Conservation (phyloP, 2,797 vertebrate species). For the Silurus aristotelis region DNA sequence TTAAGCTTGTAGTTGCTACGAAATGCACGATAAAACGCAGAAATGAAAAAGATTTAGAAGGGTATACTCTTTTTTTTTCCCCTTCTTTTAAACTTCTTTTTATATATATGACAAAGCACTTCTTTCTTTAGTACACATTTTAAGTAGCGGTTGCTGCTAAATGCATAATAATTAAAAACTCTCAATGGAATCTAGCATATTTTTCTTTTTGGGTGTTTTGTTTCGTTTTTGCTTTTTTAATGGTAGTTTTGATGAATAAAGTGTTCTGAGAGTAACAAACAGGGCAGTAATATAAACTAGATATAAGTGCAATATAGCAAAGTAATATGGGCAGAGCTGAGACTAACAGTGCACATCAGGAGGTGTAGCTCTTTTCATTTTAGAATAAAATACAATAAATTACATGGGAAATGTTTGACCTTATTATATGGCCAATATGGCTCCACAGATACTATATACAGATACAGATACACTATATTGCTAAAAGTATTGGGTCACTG, state of each 20-base stretch:
- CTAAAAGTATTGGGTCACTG: too few relatives aligned
- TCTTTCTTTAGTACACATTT: background rate
- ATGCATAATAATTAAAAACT: slow-evolving; percentile 2
- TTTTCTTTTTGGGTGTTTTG: background rate
- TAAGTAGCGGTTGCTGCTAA: background rate
- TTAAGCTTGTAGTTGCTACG: too few relatives aligned
- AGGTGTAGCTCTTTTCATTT: too few relatives aligned
- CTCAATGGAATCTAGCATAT: background rate
- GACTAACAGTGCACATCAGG: background rate
- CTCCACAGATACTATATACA: background rate
- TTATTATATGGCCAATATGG: background rate
- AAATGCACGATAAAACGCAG: too few relatives aligned
- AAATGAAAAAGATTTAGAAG: background rate
- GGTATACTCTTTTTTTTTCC: background rate
- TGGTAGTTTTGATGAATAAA: background rate
- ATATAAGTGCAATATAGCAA: background rate
- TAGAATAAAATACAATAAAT: background rate
- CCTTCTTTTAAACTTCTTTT: too few relatives aligned
- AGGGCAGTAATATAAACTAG: background rate
- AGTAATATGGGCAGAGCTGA: background rate
- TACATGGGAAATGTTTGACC: too few relatives aligned
- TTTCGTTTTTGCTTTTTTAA: background rate
- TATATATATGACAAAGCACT: background rate
- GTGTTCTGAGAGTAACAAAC: background rate
- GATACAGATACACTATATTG: background rate